Evolutionary conservation across 2,888 invertebrate genomes (phyloP), one percentile per base, ranked within the genome.

Genomic region (Malthinus flaveolus): DNA sequence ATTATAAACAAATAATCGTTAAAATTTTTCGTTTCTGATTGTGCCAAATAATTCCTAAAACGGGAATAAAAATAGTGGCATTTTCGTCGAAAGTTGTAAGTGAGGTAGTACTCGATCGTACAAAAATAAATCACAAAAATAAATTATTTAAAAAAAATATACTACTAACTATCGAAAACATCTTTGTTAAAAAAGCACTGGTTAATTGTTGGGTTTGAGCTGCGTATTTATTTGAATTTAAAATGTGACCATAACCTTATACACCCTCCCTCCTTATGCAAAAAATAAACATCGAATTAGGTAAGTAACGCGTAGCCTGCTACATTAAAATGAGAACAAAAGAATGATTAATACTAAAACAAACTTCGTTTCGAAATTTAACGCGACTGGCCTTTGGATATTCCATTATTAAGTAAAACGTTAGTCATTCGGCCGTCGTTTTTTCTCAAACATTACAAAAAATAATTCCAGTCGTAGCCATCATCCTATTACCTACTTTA

Each of bases 181-280:
- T 59, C 10, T 39, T 53, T 39, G 32, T 34, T 44, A 37, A 54
- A 48, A 47, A 42, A 55, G 33, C 33, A 32, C 37, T 32, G 13
- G 34, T 32, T 34, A 33, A 36, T 48, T 32, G 39, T 35, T 33
- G 13, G 32, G 13, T 48, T 49, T 46, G 32, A 15, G 12, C 33
- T 42, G 34, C 33, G 10, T 13, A 56, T 60, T 56, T 60, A 60
- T 60, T 48, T 49, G 36, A 33, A 23, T 23, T 23, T 23, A 35
- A 23, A 36, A 47, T 45, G 32, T 48, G 56, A 32, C 52, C 56
- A 33, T 60, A 60, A 60, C 60, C 60, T 60, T 60, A 56, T 48
- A 32, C n/a, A 37, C 11, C 15, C 60, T 56, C 60, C 60, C 60
- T 56, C 56, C 33, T 50, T 32, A 32, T 33, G 42, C 33, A 9